Conservation (phyloP, 2,113 vertebrate genomes). For the Hirundichthys speculiger region DNA sequence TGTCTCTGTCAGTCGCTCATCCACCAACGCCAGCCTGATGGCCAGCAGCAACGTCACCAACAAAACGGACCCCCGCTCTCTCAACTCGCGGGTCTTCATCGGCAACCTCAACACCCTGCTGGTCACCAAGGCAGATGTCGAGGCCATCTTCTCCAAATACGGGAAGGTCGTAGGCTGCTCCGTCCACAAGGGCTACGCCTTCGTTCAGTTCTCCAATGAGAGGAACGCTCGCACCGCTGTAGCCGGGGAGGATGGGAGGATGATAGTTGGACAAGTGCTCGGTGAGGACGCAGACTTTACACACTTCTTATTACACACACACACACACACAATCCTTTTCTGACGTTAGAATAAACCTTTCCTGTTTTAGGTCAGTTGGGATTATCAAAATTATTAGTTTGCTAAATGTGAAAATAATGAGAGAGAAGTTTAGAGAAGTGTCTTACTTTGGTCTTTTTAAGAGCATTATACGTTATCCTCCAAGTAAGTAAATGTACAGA, state of each 20-base stretch:
- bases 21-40: slow-evolving; percentile 78
- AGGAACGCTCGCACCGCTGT: slow-evolving; percentile 87
- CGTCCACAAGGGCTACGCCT: slow-evolving; percentile 92
- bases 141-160: slow-evolving; percentile 91
- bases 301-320: background rate
- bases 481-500: too few relatives aligned
- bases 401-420: too few relatives aligned
- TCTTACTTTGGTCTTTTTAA: too few relatives aligned
- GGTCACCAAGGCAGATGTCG: slow-evolving; percentile 90
- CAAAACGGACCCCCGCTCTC: slow-evolving; percentile 89
- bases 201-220: slow-evolving; percentile 89
- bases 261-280: slow-evolving; percentile 91
- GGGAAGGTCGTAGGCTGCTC: slow-evolving; percentile 93
- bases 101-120: slow-evolving; percentile 92
- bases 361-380: too few relatives aligned
- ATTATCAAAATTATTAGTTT: too few relatives aligned
- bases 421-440: too few relatives aligned
- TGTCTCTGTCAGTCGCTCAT: slow-evolving; percentile 62
- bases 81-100: slow-evolving; percentile 92
- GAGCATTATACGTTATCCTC: too few relatives aligned
- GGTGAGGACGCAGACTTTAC: slow-evolving; percentile 71
- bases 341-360: too few relatives aligned
- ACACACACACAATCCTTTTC: too few relatives aligned
- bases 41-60: slow-evolving; percentile 92
- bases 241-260: slow-evolving; percentile 86